These are phyloP conservation scores for Drosophila siamana DNA, from an alignment of 2,888 invertebrate genomes.

Conservation along the genomic window DNA sequence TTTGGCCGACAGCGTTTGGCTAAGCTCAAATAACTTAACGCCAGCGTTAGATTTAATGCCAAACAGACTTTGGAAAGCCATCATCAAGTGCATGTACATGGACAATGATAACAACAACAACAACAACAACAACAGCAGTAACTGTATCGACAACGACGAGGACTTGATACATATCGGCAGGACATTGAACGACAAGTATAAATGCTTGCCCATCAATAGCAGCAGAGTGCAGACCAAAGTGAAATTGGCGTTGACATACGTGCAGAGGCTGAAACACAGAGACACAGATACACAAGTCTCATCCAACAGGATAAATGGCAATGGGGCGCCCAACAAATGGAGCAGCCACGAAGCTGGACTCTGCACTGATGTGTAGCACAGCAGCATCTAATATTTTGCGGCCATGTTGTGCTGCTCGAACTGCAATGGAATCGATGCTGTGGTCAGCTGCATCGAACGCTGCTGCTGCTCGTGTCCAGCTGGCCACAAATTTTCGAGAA, in stretches of 20 bases:
- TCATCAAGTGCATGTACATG: slow-evolving; percentile 64
- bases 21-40: slow-evolving; percentile 73
- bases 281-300: slow-evolving; percentile 21
- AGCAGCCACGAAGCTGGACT: slow-evolving; percentile 12
- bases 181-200: slow-evolving; percentile 72
- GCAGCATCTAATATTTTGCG: slow-evolving; percentile 64
- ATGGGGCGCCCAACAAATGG: too few species aligned
- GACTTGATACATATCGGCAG: slow-evolving; percentile 53
- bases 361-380: slow-evolving; percentile 52
- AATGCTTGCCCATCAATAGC: slow-evolving; percentile 69
- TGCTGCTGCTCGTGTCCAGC: neutral
- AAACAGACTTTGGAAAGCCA: slow-evolving; percentile 69
- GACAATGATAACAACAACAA: neutral
- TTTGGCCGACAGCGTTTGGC: slow-evolving; percentile 45
- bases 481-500: slow-evolving; percentile 14
- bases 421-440: slow-evolving; percentile 22
- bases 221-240: slow-evolving; percentile 46
- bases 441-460: slow-evolving; percentile 15
- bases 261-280: neutral
- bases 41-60: slow-evolving; percentile 66
- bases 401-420: slow-evolving; percentile 42
- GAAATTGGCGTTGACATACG: slow-evolving; percentile 58
- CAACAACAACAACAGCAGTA: neutral
- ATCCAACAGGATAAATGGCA: slow-evolving; percentile 50
- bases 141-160: neutral